phyloP scores from a whole-genome alignment of 2,797 vertebrate genomes.

The Pogonophryne albipinna region DNA sequence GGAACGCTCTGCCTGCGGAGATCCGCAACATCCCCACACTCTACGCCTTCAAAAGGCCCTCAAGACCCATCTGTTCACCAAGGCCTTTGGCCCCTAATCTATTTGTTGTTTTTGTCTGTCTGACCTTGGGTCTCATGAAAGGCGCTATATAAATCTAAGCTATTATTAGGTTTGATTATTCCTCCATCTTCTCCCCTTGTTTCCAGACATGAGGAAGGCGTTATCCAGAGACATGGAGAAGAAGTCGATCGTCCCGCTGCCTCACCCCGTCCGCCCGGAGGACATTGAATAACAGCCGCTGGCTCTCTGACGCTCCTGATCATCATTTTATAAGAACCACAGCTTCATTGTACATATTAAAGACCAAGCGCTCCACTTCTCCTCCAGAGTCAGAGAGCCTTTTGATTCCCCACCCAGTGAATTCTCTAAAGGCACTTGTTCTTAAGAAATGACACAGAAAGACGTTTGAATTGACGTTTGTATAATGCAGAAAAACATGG shows the following conservation, averaged over 20 bases:
- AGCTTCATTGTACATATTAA: conserved; percentile 50
- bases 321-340: conserved; percentile 4
- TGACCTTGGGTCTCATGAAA: no score
- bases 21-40: no score
- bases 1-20: no score
- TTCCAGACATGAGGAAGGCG: conserved; percentile 96
- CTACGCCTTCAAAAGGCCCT: no score
- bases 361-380: not conserved
- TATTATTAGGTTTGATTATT: no score
- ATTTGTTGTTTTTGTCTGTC: no score
- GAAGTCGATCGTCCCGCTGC: conserved; percentile 96
- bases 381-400: conserved; percentile 51
- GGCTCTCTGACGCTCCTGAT: conserved; percentile 76
- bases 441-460: conserved; percentile 31
- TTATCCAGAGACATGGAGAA: conserved; percentile 95
- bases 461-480: conserved; percentile 30
- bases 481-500: conserved; percentile 46
- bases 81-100: no score
- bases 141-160: no score
- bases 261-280: conserved; percentile 95
- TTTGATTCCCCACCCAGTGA: rapidly evolving
- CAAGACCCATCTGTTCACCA: no score
- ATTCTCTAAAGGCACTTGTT: conserved; percentile 29
- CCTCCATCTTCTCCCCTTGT: not conserved
- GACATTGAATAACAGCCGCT: conserved; percentile 93